A percentile compares a stretch with the other conserved stretches of the same genome.
phyloP scores from a whole-genome alignment of 2,797 vertebrate genomes.

The Amniataba percoides region DNA sequence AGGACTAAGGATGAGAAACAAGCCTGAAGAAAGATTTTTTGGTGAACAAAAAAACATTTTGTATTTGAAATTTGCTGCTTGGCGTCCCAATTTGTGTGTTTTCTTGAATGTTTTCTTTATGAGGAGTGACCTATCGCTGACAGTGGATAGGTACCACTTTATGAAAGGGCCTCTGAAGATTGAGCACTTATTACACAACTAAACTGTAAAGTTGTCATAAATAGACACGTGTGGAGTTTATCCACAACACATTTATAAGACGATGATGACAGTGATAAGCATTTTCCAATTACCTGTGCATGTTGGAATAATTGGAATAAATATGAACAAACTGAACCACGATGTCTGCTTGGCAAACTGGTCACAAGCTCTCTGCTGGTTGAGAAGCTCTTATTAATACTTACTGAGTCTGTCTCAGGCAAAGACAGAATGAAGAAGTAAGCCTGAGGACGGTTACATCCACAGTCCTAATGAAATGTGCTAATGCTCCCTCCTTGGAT shows the following conservation, averaged over 20 bases:
- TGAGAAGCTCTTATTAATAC: constrained; percentile 14
- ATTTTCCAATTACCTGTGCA: background rate
- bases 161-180: background rate
- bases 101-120: constrained; percentile 2
- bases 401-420: constrained; percentile 11
- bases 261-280: background rate
- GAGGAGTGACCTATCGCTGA: background rate
- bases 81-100: too few relatives aligned
- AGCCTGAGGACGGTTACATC: constrained; percentile 7
- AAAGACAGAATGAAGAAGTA: constrained; percentile 24
- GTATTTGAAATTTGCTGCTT: constrained; percentile 7
- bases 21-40: background rate
- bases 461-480: constrained; percentile 13
- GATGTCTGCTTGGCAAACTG: background rate
- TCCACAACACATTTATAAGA: background rate
- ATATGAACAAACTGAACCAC: background rate
- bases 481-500: constrained; percentile 4
- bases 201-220: background rate
- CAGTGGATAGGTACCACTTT: background rate
- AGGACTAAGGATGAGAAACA: background rate
- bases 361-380: constrained; percentile 4
- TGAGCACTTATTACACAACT: background rate
- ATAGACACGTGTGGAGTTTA: background rate
- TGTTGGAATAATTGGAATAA: background rate
- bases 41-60: background rate